These are phyloP conservation scores for Sicus ferrugineus DNA, from an alignment of 2,888 invertebrate genomes.

Conservation along the genomic window DNA sequence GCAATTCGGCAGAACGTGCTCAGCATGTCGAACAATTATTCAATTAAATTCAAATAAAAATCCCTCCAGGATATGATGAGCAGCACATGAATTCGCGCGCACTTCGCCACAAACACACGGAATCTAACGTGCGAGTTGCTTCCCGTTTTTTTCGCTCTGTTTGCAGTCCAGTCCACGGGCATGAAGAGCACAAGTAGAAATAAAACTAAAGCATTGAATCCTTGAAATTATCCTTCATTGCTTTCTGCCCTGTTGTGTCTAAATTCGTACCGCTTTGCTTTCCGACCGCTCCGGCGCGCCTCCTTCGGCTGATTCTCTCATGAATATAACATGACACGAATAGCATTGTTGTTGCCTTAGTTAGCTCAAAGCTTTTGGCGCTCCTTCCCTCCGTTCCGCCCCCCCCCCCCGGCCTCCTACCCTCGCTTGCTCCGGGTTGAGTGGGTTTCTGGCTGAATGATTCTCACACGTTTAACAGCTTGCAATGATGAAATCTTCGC, in stretches of 20 bases:
- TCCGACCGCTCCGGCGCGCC: neutral
- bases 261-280: neutral
- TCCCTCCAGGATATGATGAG: conserved; percentile 45
- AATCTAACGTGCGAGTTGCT: neutral
- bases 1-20: conserved; percentile 48
- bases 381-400: neutral
- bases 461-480: conserved; percentile 21
- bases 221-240: conserved; percentile 32
- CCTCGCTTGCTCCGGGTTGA: neutral
- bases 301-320: conserved; percentile 3
- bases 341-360: conserved; percentile 11
- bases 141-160: neutral
- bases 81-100: conserved; percentile 24
- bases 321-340: conserved; percentile 27
- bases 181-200: conserved; percentile 14
- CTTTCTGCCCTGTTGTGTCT: conserved; percentile 9
- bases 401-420: neutral
- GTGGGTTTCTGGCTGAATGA: conserved; percentile 20
- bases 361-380: conserved; percentile 2
- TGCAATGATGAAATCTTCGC: no score
- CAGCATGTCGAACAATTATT: conserved; percentile 62
- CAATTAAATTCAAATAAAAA: conserved; percentile 63
- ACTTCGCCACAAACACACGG: conserved; percentile 10
- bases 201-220: conserved; percentile 26
- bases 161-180: conserved; percentile 7